These are phyloP conservation scores for Phalloptychus januarius DNA, from an alignment of 2,797 vertebrate species.

Conservation along the genomic window DNA sequence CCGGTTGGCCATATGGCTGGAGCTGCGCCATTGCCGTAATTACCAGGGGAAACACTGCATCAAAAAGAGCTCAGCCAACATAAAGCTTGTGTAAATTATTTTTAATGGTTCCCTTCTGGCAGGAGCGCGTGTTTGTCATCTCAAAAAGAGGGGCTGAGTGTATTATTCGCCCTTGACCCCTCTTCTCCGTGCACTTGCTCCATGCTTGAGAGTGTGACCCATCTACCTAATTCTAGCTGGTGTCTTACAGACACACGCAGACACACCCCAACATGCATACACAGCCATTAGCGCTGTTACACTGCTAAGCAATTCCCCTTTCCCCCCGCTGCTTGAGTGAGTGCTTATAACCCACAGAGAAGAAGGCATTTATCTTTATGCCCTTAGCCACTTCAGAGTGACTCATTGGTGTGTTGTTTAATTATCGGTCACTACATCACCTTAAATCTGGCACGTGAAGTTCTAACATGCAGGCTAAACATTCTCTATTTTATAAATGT, in stretches of 20 bases:
- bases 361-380: constrained; percentile 49
- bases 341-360: constrained; percentile 50
- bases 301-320: constrained; percentile 44
- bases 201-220: constrained; percentile 69
- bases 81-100: constrained; percentile 95
- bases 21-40: constrained; percentile 89
- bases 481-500: constrained; percentile 47
- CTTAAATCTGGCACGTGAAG: constrained; percentile 48
- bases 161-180: constrained; percentile 81
- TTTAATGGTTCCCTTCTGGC: constrained; percentile 95
- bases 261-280: constrained; percentile 40
- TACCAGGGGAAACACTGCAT: constrained; percentile 92
- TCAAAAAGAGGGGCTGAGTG: constrained; percentile 75
- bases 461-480: constrained; percentile 48
- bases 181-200: constrained; percentile 73
- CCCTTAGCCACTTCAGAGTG: constrained; percentile 43
- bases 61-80: constrained; percentile 87
- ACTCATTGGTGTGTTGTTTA: constrained; percentile 53
- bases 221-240: constrained; percentile 73
- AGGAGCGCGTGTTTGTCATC: constrained; percentile 88
- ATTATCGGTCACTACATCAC: constrained; percentile 53
- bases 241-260: constrained; percentile 36
- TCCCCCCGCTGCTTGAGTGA: constrained; percentile 44
- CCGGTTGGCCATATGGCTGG: constrained; percentile 95
- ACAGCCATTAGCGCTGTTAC: constrained; percentile 58